Evolutionary conservation across 2,113 vertebrate species (phyloP).

Genomic region (Peucedramus taeniatus): DNA sequence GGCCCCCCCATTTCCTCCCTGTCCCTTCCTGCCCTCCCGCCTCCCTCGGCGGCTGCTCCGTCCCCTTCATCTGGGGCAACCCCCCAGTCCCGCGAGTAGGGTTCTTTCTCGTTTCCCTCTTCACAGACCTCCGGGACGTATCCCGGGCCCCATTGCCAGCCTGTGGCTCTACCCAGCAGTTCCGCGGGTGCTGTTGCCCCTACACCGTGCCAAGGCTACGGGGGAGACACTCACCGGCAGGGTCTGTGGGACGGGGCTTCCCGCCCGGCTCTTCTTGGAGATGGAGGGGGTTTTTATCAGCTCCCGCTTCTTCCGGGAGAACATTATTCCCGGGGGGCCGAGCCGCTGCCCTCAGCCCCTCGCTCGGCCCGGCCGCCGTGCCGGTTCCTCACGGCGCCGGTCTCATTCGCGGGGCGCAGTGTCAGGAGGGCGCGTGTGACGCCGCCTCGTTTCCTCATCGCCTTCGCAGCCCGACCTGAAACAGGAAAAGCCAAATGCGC

Average conservation of each 20-base stretch:
- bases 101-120: neutral
- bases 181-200: neutral
- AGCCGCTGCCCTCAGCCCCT: neutral
- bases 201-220: fast-evolving
- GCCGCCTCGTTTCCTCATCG: slow-evolving; percentile 57
- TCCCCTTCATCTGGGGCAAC: neutral
- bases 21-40: neutral
- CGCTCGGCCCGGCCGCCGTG: neutral
- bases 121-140: neutral
- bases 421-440: slow-evolving; percentile 48
- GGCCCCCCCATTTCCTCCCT: neutral
- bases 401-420: neutral
- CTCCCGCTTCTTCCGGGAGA: slow-evolving; percentile 90
- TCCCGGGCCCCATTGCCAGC: neutral
- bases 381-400: neutral
- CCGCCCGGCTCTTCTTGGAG: slow-evolving; percentile 91
- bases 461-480: neutral
- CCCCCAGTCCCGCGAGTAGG: neutral
- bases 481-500: slow-evolving; percentile 43
- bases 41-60: neutral
- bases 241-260: slow-evolving; percentile 83
- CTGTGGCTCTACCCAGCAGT: neutral
- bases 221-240: slow-evolving; percentile 75
- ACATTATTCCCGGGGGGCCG: slow-evolving; percentile 67
- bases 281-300: slow-evolving; percentile 94